Percentiles rank a stretch among this genome's conserved stretches.
Evolutionary conservation across 2,888 invertebrate genomes (phyloP).

Genomic region (Mesoligia furuncula): DNA sequence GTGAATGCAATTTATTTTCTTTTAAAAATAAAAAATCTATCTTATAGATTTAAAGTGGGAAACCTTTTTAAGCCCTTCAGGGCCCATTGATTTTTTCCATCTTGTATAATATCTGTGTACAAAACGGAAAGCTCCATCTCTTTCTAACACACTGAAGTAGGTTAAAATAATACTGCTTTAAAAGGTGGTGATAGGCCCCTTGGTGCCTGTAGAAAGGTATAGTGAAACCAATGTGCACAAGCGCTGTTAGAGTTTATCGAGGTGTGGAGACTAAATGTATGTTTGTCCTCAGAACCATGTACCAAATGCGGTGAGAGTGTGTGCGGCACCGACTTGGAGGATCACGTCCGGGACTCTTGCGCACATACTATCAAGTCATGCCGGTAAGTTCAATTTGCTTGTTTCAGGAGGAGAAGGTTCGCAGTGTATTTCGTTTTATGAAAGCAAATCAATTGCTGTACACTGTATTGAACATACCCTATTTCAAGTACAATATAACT

Average conservation of each 20-base stretch:
- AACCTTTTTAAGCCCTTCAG: too few relatives aligned
- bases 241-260: background rate
- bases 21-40: too few relatives aligned
- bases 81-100: too few relatives aligned
- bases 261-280: background rate
- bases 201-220: too few relatives aligned
- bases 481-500: too few relatives aligned
- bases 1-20: too few relatives aligned
- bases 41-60: too few relatives aligned
- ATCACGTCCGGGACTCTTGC: constrained; percentile 89
- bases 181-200: background rate
- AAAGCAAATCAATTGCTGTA: background rate
- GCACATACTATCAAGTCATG: constrained; percentile 90
- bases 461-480: too few relatives aligned
- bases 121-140: background rate
- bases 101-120: too few relatives aligned
- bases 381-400: constrained; percentile 78
- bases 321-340: constrained; percentile 86
- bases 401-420: background rate
- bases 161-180: background rate
- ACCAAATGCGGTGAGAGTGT: constrained; percentile 87
- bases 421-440: background rate
- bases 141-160: background rate
- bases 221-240: background rate
- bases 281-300: constrained; percentile 81